Evolutionary conservation across 2,888 invertebrate species (phyloP).

Genomic region (Tholera decimalis): DNA sequence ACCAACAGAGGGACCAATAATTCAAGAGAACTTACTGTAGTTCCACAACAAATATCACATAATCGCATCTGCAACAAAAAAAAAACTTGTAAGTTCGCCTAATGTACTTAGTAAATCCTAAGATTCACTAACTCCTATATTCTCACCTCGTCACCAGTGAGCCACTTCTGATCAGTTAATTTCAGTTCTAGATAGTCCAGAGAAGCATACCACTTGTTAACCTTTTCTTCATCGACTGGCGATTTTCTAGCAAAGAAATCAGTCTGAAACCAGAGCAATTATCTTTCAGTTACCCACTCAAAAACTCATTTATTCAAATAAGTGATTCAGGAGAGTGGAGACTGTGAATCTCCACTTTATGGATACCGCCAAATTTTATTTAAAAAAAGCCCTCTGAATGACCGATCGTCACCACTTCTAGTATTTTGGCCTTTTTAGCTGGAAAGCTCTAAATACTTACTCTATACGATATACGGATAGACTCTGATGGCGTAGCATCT

Average conservation of each 20-base stretch:
- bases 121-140: neutral
- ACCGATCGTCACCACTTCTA: too few relatives aligned
- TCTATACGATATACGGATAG: too few relatives aligned
- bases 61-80: conserved; percentile 79
- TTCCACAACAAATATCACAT: conserved; percentile 83
- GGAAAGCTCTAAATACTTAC: too few relatives aligned
- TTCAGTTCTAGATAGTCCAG: conserved; percentile 78
- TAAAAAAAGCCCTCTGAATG: too few relatives aligned
- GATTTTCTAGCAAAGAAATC: conserved; percentile 78
- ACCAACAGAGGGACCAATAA: conserved; percentile 80
- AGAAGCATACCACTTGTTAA: conserved; percentile 74
- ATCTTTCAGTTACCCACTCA: neutral
- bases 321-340: too few relatives aligned
- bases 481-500: too few relatives aligned
- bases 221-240: conserved; percentile 64
- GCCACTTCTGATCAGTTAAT: conserved; percentile 73
- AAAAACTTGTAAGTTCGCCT: neutral
- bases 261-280: conserved; percentile 66
- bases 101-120: neutral
- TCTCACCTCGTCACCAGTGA: conserved; percentile 80
- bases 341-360: too few relatives aligned
- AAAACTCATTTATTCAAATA: too few relatives aligned
- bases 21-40: conserved; percentile 85
- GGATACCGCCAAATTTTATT: too few relatives aligned
- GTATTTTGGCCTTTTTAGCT: too few relatives aligned